Evolutionary conservation across 2,113 vertebrate genomes (phyloP).

Genomic region (Platycercus adscitus): DNA sequence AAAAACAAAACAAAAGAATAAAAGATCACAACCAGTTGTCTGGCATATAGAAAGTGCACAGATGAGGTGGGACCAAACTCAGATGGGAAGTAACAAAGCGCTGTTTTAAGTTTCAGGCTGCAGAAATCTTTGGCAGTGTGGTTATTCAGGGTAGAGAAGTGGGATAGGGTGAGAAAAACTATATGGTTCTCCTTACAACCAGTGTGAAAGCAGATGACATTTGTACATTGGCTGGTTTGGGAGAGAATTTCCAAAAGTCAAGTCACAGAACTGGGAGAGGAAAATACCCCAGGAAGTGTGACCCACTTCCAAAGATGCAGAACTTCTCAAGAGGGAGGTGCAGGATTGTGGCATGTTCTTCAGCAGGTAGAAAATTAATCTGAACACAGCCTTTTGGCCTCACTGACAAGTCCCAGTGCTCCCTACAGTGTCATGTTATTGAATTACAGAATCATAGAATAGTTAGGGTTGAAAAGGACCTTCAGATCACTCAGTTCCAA

Average conservation of each 20-base stretch:
- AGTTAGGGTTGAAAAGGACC: too few relatives aligned
- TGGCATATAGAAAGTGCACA: not conserved
- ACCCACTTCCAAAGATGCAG: not conserved
- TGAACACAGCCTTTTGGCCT: not conserved
- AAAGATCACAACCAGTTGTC: not conserved
- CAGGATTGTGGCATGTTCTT: not conserved
- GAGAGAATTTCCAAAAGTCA: not conserved
- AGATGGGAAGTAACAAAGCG: not conserved
- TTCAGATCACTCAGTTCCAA: too few relatives aligned
- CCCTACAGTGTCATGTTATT: not conserved
- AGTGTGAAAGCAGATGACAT: not conserved
- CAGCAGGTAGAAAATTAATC: not conserved
- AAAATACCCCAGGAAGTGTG: not conserved
- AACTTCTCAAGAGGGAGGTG: not conserved
- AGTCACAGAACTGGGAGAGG: not conserved
- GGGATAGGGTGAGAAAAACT: not conserved
- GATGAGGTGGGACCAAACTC: not conserved
- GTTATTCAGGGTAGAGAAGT: not conserved
- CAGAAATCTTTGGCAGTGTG: not conserved
- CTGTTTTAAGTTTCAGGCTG: not conserved
- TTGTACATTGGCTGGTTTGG: not conserved
- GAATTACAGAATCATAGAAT: not conserved
- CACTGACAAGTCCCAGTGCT: not conserved
- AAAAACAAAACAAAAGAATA: not conserved
- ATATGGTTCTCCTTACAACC: not conserved